These are phyloP conservation scores for Osmerus eperlanus DNA, from an alignment of 2,113 vertebrate genomes.

Conservation along the genomic window DNA sequence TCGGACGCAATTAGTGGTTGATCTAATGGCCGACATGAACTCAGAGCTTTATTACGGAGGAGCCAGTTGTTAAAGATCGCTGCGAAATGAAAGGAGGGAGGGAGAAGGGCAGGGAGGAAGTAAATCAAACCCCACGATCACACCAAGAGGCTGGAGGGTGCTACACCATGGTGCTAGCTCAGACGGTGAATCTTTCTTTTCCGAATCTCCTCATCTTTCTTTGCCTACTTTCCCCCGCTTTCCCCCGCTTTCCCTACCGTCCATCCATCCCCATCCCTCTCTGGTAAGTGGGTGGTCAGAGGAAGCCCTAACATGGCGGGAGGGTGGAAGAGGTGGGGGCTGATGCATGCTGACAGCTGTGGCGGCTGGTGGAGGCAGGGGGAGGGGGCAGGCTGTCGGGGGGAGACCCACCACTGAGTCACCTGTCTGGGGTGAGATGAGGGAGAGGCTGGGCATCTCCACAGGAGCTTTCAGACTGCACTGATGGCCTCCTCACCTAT, in stretches of 20 bases:
- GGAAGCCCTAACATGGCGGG: slow-evolving; percentile 7
- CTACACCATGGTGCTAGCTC: too few relatives aligned
- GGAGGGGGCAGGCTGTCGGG: neutral
- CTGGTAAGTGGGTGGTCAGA: slow-evolving; percentile 24
- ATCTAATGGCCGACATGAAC: slow-evolving; percentile 1
- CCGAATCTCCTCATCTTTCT: too few relatives aligned
- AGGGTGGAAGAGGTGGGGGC: slow-evolving; percentile 19
- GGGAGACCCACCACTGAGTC: slow-evolving; percentile 28
- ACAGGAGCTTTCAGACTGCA: neutral
- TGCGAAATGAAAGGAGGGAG: neutral
- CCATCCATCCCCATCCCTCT: neutral
- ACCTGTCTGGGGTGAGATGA: slow-evolving; percentile 23
- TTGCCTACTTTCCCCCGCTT: too few relatives aligned
- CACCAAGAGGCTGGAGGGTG: too few relatives aligned
- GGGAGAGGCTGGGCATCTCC: neutral
- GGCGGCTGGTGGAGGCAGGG: slow-evolving; percentile 15
- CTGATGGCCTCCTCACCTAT: too few relatives aligned
- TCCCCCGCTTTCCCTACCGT: neutral
- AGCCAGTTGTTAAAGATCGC: neutral
- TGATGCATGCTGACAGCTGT: slow-evolving; percentile 52
- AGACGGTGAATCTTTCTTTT: too few relatives aligned
- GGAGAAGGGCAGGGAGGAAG: neutral
- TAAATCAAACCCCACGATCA: too few relatives aligned
- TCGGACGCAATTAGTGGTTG: neutral
- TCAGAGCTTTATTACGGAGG: neutral